These are phyloP conservation scores for Urocynchramus pylzowi DNA, from an alignment of 2,113 vertebrate genomes.

Conservation along the genomic window DNA sequence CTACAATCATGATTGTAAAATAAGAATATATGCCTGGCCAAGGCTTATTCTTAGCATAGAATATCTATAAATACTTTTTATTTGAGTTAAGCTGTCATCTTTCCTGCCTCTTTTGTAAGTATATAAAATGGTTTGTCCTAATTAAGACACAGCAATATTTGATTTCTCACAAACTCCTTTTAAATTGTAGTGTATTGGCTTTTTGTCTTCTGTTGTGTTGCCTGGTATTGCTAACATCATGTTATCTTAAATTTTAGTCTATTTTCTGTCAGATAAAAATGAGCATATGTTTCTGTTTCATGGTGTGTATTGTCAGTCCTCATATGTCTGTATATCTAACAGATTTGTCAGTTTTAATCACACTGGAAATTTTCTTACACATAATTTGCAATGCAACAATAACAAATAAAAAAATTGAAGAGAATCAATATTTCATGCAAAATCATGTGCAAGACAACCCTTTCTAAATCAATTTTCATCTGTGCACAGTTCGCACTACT, in stretches of 20 bases:
- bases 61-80: not conserved
- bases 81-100: not conserved
- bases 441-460: not conserved
- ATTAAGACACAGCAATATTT: not conserved
- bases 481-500: not conserved
- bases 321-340: not conserved
- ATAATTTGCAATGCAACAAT: not conserved
- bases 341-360: not conserved
- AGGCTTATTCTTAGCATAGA: not conserved
- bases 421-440: not conserved
- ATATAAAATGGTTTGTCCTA: not conserved
- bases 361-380: not conserved
- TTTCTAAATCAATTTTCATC: not conserved
- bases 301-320: not conserved
- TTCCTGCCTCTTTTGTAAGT: not conserved
- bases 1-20: not conserved
- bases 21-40: not conserved
- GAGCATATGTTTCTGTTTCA: not conserved
- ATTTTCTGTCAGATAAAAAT: not conserved
- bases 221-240: not conserved
- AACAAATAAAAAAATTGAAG: not conserved
- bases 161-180: not conserved
- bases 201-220: not conserved
- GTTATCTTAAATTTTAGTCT: not conserved
- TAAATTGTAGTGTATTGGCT: not conserved